Base-by-base conservation (phyloP, 2,797 vertebrate species). In the Oreochromis mossambicus region DNA sequence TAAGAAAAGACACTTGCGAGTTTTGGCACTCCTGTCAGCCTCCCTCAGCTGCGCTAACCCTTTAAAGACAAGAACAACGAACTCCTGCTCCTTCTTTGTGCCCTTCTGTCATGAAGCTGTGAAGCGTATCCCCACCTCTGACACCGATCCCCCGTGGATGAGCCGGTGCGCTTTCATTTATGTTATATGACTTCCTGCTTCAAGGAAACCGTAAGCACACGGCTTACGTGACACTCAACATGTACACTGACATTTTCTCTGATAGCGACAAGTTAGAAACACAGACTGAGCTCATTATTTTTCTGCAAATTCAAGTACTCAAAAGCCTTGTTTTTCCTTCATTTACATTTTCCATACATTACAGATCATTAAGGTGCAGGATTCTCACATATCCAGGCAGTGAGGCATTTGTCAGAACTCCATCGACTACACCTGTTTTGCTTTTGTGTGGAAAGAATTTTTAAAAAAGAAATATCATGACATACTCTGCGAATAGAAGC, bases 1-100 rank as follows among this genome's bases (percentile, higher is more conserved):
- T 9, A 43, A n/a, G 58, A 24, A n/a, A 26, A n/a, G 19, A 75
- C 14, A 41, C 19, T 68, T 70, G 11, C 3, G 12, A 66, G 6
- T 56, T 82, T n/a, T 83, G 81, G 80, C 77, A 19, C 63, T 85
- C 38, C 77, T 91, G 88, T 85, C 90, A 89, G 32, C 50, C 13
- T 75, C 26, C 85, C 84, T 84, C 92, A 86, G 86, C 52, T 10
- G 17, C 3, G n/a, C 43, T 51, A 51, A 85, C 70, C 79, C 84
- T 91, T 91, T 85, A 79, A 91, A 85, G 82, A 76, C 66, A 21
- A 4, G 43, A 88, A 89, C 78, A 87, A 76, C 87, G 73, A 84
- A 80, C 88, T 63, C 55, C 38, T 63, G 81, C 82, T 83, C 82
- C 86, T 51, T 68, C 15, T 70, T 43, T 55, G 55, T n/a, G 81